Base-by-base conservation (phyloP, 2,797 vertebrate species). In the Salmo trutta region DNA sequence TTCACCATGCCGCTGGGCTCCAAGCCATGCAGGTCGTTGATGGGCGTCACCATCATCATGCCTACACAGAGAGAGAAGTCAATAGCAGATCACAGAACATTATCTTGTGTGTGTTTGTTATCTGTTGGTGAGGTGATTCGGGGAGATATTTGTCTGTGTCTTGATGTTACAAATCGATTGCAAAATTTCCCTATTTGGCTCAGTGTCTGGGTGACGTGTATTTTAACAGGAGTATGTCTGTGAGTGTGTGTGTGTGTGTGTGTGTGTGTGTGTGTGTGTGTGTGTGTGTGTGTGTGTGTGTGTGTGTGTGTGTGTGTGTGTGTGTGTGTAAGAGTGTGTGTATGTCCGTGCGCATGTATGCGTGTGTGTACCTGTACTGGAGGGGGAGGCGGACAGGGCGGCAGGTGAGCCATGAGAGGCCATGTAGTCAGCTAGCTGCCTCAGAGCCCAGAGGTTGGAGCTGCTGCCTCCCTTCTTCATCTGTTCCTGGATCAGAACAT, bases 401-500 rank as follows among this genome's bases (percentile, higher is more conserved):
- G 96, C 95, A 0, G 97, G 97, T 70, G 96, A 95, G 1, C 96
- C 97, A 2, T 95, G 94, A 79, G 95, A 95, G 82, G 96, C 94
- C 98, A 99, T 98, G 90, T 96, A 99, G 88, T 99, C 98, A 0
- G 97, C 98, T 1, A 99, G 96, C 95, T 99, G 98, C 79, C 95
- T 92, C 83, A 99, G 93, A 0, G 98, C 98, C 98, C 97, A 98
- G 66, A 99, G 91, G 83, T 97, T 98, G 53, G 97, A 97, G 0
- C 96, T 97, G 88, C 97, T 98, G 90, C 97, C 98, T 1, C 96
- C 98, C 84, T 99, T 99, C 93, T 97, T 98, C 96, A 96, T 96
- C 95, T 99, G 97, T 80, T 99, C 98, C 92, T 99, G 97, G 93
- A 99, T 99, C 84, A 99, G 93, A 85, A 95, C 94, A 88, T 99